Percentiles rank a stretch among this genome's conserved stretches.
Evolutionary conservation across 1,140 invertebrate genomes (phyloP).

Genomic region (Acromyrmex heyeri): DNA sequence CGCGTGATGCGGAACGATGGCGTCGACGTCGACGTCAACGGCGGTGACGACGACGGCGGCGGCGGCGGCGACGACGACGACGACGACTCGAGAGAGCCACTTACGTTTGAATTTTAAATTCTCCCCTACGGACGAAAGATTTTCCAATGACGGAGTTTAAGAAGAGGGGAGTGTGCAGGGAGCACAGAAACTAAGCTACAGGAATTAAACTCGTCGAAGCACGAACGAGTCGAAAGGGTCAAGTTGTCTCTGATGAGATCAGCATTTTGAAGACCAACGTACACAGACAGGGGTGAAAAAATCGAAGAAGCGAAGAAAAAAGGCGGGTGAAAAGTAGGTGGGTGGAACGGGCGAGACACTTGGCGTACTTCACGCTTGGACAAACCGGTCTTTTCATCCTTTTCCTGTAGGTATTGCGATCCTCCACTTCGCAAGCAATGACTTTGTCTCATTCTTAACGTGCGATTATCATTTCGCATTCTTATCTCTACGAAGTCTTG

Average conservation of each 20-base stretch:
- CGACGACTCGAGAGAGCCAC: constrained; percentile 75
- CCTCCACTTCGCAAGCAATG: not conserved
- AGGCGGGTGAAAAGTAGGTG: not conserved
- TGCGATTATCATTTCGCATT: constrained; percentile 39
- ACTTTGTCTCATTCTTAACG: constrained; percentile 19
- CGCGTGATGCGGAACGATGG: constrained; percentile 67
- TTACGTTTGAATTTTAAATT: constrained; percentile 79
- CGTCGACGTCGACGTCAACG: constrained; percentile 55
- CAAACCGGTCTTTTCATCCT: constrained; percentile 34
- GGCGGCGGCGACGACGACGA: constrained; percentile 48
- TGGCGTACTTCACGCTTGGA: constrained; percentile 63
- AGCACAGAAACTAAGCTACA: constrained; percentile 66
- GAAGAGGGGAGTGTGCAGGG: not conserved
- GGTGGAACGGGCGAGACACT: constrained; percentile 50
- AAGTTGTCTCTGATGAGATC: constrained; percentile 76
- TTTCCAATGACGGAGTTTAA: constrained; percentile 68
- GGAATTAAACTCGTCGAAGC: constrained; percentile 74
- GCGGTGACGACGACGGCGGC: not conserved
- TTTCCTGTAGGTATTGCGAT: constrained; percentile 56
- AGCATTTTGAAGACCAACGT: constrained; percentile 72
- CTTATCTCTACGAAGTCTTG: constrained; percentile 21
- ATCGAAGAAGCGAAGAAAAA: constrained; percentile 22
- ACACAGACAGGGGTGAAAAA: constrained; percentile 48
- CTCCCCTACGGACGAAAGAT: constrained; percentile 73
- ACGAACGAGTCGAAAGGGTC: constrained; percentile 75